Conservation (phyloP, 2,113 vertebrate genomes). For the Albula glossodonta region DNA sequence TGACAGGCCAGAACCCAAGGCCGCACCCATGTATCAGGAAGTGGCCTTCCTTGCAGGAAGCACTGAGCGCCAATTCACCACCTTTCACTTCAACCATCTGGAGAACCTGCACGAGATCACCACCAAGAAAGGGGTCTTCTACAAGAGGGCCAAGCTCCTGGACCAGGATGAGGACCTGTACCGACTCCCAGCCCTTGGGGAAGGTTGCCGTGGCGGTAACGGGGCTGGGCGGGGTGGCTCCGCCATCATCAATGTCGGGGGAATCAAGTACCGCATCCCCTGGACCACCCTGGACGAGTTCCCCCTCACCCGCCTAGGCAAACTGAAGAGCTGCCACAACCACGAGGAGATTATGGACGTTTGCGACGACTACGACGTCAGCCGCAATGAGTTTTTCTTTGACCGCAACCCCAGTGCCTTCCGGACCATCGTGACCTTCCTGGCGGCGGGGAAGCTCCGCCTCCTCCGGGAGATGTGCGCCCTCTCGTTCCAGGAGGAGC, state of each 20-base stretch:
- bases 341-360: conserved; percentile 89
- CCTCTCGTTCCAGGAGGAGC: conserved; percentile 93
- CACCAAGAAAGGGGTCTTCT: conserved; percentile 83
- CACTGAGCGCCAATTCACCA: conserved; percentile 77
- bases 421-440: conserved; percentile 87
- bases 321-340: conserved; percentile 82
- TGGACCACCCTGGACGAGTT: conserved; percentile 93
- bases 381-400: conserved; percentile 94
- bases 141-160: conserved; percentile 80
- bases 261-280: conserved; percentile 88
- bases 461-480: conserved; percentile 91
- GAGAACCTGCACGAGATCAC: conserved; percentile 75
- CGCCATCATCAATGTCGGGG: conserved; percentile 93
- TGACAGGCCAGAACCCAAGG: conserved; percentile 43
- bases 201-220: conserved; percentile 1
- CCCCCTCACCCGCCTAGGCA: conserved; percentile 86
- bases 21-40: conserved; percentile 73
- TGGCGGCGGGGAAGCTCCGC: conserved; percentile 89
- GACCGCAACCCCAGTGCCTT: conserved; percentile 94
- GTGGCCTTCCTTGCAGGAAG: conserved; percentile 83
- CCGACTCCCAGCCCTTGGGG: conserved; percentile 55
- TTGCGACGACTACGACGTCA: conserved; percentile 91
- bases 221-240: conserved; percentile 57
- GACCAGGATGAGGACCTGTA: conserved; percentile 64
- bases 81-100: conserved; percentile 74